Evolutionary conservation across 2,888 invertebrate genomes (phyloP), one percentile per base, ranked within the genome.

Genomic region (Mystacides longicornis): DNA sequence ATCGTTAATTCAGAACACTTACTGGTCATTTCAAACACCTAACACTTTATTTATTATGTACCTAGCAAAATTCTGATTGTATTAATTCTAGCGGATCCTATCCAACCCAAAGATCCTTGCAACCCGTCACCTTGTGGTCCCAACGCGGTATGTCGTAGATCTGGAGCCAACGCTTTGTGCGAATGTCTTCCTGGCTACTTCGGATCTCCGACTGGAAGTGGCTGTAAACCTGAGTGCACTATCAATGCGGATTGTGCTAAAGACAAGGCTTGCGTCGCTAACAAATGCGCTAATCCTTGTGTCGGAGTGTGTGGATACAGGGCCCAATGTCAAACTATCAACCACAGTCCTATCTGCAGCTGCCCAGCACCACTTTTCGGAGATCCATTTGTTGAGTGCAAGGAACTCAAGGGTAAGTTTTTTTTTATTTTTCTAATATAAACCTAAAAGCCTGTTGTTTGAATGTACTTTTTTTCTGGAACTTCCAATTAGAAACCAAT

Each of bases 171-270:
- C 80, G 85, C 86, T 0, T 73, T 85, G 23, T 91, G 91, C 65
- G 84, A 86, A 60, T 91, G 91, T 67, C 67, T 87, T 22, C 81
- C 86, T 48, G 89, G 87, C 33, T 89, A 85, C 72, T 78, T 79
- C 57, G 90, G 90, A 27, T 81, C 81, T 47, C 86, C 92, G 56
- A 83, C 83, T 42, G 84, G 73, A 81, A 87, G 72, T 77, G 87
- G 86, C 16, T 93, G 92, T 66, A 77, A 86, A 64, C 89, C 91
- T 0, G 91, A 92, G 70, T 92, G 92, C 70, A 81, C 89, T 14
- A 81, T 89, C 3, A 89, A 86, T 67, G 82, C 89, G 0, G 92
- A 91, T 64, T 92, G 92, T 67, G 74, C 86, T 23, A 81, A 81
- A 60, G 77, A 87, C 62, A 80, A 80, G 65, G 86, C 89, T 7